These are phyloP conservation scores for Lithosia quadra DNA, from an alignment of 2,888 invertebrate species.

Conservation along the genomic window DNA sequence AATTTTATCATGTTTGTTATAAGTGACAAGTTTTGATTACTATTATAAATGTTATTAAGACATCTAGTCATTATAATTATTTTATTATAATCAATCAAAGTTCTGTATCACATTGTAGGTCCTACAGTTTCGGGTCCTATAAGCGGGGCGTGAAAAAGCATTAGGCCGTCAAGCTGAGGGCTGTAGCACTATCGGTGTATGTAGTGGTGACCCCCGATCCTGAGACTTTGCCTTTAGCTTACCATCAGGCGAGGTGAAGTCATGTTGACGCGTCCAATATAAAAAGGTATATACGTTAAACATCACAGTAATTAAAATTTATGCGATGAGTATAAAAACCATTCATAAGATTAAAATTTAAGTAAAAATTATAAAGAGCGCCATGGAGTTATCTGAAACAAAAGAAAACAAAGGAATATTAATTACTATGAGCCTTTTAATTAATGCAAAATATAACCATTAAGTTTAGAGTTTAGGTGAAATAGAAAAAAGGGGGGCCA, in stretches of 20 bases:
- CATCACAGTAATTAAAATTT: background rate
- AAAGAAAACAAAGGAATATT: background rate
- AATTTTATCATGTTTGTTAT: background rate
- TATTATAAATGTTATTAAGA: background rate
- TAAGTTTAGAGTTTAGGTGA: background rate
- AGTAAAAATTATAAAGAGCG: slow-evolving; percentile 1
- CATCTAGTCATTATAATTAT: background rate
- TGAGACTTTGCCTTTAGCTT: too few species aligned
- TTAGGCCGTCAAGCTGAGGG: too few species aligned
- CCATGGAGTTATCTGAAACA: background rate
- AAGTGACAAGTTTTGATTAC: background rate
- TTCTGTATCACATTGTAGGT: too few species aligned
- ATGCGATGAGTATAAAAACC: background rate
- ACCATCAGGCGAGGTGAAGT: too few species aligned
- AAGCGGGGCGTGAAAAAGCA: too few species aligned
- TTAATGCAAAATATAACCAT: background rate
- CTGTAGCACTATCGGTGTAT: too few species aligned
- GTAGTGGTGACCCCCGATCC: too few species aligned
- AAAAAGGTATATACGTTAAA: too few species aligned
- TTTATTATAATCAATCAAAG: background rate
- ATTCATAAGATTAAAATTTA: background rate
- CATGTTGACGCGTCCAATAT: too few species aligned
- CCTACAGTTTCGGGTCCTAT: too few species aligned
- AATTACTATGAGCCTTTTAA: background rate
- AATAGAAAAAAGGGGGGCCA: background rate